Conservation (phyloP, 2,113 vertebrate species). For the Stictonetta naevosa region DNA sequence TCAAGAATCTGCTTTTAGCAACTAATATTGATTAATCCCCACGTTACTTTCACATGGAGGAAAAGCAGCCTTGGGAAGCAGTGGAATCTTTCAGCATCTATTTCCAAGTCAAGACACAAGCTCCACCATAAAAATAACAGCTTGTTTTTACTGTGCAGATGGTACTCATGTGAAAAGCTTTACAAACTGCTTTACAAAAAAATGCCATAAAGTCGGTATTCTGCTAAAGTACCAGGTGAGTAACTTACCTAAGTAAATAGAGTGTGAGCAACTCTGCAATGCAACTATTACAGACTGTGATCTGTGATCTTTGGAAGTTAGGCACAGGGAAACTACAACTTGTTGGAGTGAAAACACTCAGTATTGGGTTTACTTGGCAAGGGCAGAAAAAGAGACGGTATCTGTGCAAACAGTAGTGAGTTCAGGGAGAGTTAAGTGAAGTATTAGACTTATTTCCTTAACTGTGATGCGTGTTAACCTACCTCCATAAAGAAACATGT, state of each 20-base stretch:
- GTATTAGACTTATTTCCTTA: background rate
- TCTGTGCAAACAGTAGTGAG: background rate
- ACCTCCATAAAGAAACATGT: background rate
- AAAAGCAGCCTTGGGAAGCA: background rate
- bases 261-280: background rate
- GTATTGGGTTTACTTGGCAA: background rate
- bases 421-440: background rate
- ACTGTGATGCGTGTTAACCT: background rate
- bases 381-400: background rate
- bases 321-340: background rate
- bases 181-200: background rate
- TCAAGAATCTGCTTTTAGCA: background rate
- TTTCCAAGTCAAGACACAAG: background rate
- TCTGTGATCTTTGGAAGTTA: background rate
- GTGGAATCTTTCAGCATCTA: background rate
- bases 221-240: background rate
- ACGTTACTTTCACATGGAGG: background rate
- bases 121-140: background rate
- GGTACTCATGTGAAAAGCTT: background rate
- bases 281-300: background rate
- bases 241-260: background rate
- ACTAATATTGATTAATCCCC: background rate
- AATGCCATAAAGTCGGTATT: background rate
- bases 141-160: background rate
- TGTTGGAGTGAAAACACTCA: background rate